phyloP scores from a whole-genome alignment of 2,888 invertebrate genomes.

The Andrena camellia region DNA sequence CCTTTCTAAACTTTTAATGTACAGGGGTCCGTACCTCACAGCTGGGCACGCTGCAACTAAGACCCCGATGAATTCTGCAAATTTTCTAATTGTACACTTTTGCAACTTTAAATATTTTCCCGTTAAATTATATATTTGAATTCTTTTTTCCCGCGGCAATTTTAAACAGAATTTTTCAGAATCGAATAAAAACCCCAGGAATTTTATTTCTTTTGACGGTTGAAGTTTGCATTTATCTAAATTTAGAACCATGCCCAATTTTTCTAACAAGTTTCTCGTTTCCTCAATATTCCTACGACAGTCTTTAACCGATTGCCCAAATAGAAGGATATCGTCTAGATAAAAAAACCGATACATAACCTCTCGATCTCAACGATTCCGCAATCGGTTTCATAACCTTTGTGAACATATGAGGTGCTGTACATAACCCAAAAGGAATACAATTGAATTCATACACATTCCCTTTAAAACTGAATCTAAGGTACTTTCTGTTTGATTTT shows the following conservation, averaged over 20 bases:
- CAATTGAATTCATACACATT: slow-evolving; percentile 2
- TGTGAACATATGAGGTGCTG: slow-evolving; percentile 8
- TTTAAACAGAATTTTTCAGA: slow-evolving; percentile 1
- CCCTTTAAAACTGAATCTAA: slow-evolving; percentile 8
- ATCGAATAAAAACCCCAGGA: slow-evolving; percentile 8
- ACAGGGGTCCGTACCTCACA: neutral
- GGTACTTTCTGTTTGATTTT: neutral
- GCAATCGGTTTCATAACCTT: slow-evolving; percentile 10
- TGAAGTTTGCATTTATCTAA: slow-evolving; percentile 5
- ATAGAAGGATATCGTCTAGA: slow-evolving; percentile 6
- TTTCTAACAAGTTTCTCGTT: slow-evolving; percentile 1
- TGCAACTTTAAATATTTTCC: neutral
- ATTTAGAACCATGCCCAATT: slow-evolving; percentile 8
- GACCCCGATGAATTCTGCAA: slow-evolving; percentile 6
- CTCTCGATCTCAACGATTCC: slow-evolving; percentile 5
- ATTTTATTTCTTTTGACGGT: slow-evolving; percentile 4
- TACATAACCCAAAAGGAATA: slow-evolving; percentile 4
- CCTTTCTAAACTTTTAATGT: slow-evolving; percentile 1
- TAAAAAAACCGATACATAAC: slow-evolving; percentile 5
- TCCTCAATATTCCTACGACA: slow-evolving; percentile 1
- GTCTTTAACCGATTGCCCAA: slow-evolving; percentile 4
- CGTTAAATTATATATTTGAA: slow-evolving; percentile 8
- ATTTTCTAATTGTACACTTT: slow-evolving; percentile 11
- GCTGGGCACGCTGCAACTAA: slow-evolving; percentile 10
- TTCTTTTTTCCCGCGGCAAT: neutral